Base-by-base conservation (phyloP, 1,140 invertebrate genomes). In the Eumeta japonica region DNA sequence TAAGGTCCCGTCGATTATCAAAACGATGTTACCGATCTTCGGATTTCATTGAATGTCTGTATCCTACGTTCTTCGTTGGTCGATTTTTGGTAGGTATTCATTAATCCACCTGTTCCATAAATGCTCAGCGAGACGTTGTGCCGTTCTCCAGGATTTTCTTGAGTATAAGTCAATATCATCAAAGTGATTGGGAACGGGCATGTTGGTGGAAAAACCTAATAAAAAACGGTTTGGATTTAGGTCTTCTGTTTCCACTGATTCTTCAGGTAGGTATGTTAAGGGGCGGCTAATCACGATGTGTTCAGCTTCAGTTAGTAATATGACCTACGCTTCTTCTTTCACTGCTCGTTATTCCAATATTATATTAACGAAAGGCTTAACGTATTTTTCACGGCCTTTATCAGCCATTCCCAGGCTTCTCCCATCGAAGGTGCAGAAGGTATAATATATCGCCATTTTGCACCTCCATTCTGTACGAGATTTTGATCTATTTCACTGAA, bases 401-500 rank as follows among this genome's bases (percentile, higher is more conserved):
- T 54, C 1, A 57, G 32, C 0, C 49, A 35, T 20, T 55, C 46
- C 52, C 48, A 54, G 1, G 42, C 43, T 17, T 45, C 49, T 28
- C 39, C 64, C 46, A 57, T 54, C 33, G 71, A 55, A 0, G 61
- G 56, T 13, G 46, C 54, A 12, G 18, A n/a, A 12, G 65, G 66
- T 4, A 62, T 54, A 17, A 55, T 68, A 31, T 74, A 71, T 9
- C 44, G 31, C 58, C 62, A 75, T 7, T 50, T 35, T 3, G 40
- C 15, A 10, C 18, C 42, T 20, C 18, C 18, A n/a, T 33, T 24
- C 15, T 40, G 35, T 15, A 56, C 29, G 27, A 24, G 10, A 1
- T 18, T 31, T 1, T 24, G n/a, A 16, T 54, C 28, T 14, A 55
- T 12, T 13, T 50, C 43, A 15, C 30, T 14, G 9, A 49, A 12